Percentiles rank a stretch among this genome's conserved stretches.
phyloP scores from a whole-genome alignment of 1,140 invertebrate genomes.

The Oreohelix idahoensis region DNA sequence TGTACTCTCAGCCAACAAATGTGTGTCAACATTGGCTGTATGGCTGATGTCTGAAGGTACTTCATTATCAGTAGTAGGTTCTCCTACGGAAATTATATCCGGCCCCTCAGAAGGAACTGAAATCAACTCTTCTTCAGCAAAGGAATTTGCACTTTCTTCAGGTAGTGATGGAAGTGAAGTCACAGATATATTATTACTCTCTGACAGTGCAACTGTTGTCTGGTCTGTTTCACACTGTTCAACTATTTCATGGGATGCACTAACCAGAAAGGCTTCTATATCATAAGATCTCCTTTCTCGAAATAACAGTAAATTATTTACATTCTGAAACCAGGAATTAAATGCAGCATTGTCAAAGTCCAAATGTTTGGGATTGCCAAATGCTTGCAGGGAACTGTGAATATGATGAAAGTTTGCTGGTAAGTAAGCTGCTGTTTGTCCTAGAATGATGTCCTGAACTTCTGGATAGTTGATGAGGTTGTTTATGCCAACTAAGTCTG shows the following conservation, averaged over 20 bases:
- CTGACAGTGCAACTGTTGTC: conserved; percentile 14
- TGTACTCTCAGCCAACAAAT: conserved; percentile 10
- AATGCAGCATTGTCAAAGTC: conserved; percentile 73
- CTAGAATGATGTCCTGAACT: conserved; percentile 69
- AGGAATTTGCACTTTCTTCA: conserved; percentile 19
- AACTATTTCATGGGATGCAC: conserved; percentile 26
- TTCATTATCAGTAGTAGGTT: not conserved
- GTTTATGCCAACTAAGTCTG: conserved; percentile 81
- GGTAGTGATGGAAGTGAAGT: not conserved
- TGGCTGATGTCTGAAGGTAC: not conserved
- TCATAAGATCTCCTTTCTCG: conserved; percentile 60
- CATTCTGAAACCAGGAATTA: conserved; percentile 81
- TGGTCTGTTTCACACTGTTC: not conserved
- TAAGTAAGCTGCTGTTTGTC: conserved; percentile 70
- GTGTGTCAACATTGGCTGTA: conserved; percentile 5
- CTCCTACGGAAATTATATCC: not conserved
- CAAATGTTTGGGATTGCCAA: conserved; percentile 82
- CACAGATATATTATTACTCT: not conserved
- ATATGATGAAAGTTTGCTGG: conserved; percentile 71
- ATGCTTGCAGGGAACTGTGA: conserved; percentile 70
- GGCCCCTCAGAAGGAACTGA: not conserved
- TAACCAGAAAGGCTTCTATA: conserved; percentile 77
- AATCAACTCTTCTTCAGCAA: not conserved
- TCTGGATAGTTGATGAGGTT: conserved; percentile 73
- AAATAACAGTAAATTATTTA: conserved; percentile 81